These are phyloP conservation scores for Ylistrum balloti DNA, from an alignment of 1,140 invertebrate species.

Conservation along the genomic window DNA sequence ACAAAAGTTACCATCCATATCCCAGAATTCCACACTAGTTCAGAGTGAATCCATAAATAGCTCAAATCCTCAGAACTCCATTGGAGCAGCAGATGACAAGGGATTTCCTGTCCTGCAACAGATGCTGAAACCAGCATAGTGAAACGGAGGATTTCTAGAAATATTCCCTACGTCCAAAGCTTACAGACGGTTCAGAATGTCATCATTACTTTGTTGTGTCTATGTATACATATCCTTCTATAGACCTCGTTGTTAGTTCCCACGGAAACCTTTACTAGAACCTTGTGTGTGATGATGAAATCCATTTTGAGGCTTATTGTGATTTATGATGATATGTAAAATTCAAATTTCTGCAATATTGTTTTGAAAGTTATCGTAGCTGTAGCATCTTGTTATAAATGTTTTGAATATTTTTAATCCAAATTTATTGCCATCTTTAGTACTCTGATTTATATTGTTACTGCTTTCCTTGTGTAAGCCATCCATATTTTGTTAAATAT, in stretches of 20 bases:
- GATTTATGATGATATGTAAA: not conserved
- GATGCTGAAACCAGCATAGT: slow-evolving; percentile 28
- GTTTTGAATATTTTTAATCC: slow-evolving; percentile 34
- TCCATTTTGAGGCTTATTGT: not conserved
- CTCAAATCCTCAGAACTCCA: slow-evolving; percentile 45
- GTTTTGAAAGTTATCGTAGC: slow-evolving; percentile 2
- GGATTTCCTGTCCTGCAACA: slow-evolving; percentile 1
- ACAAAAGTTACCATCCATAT: not conserved
- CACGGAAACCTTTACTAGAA: not conserved
- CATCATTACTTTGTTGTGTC: not conserved
- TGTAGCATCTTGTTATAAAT: slow-evolving; percentile 22
- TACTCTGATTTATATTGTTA: slow-evolving; percentile 18
- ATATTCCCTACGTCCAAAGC: slow-evolving; percentile 37
- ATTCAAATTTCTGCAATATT: slow-evolving; percentile 40
- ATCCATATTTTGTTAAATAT: not conserved
- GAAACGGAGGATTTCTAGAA: not conserved
- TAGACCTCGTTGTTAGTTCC: not conserved
- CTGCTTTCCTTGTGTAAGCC: not conserved
- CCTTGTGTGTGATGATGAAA: not conserved
- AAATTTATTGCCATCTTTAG: slow-evolving; percentile 8
- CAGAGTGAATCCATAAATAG: not conserved
- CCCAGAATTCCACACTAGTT: slow-evolving; percentile 46
- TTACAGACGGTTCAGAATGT: not conserved
- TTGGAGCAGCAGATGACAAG: slow-evolving; percentile 14
- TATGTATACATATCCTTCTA: slow-evolving; percentile 1